Base-by-base conservation (phyloP, 1,140 invertebrate genomes). In the Lysiphlebus fabarum region DNA sequence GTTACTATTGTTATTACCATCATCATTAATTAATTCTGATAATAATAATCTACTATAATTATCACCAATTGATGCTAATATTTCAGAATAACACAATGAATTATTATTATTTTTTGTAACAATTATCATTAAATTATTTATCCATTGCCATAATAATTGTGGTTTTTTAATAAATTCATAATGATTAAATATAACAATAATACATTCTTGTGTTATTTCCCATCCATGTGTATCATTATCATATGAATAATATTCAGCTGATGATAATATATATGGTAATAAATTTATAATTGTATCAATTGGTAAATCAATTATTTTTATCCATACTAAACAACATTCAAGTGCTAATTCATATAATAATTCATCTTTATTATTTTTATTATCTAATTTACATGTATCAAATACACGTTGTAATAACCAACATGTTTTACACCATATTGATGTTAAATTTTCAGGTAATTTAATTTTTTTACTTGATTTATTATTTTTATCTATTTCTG, bases 401-500 rank as follows among this genome's bases (percentile, higher is more conserved):
- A 79, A 78, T 1, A 78, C 69, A 65, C 77, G 70, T 42, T 71
- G 63, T 4, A 79, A 65, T 9, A 79, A 37, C 67, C 70, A 76
- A 0, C 64, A 43, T 3, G 70, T 70, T 65, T 75, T 78, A n/a
- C 57, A 33, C 73, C 71, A 77, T 58, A 69, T 72, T 10, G 62
- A 67, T 26, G 66, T 36, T 53, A 75, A 60, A 33, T 47, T 65
- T 37, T 66, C 57, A 0, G 63, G 57, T 0, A 70, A 8, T 59
- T 69, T 72, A 5, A 40, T 11, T 56, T 59, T 56, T 36, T 56
- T 67, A 9, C n/a, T n/a, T n/a, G n/a, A n/a, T 26, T 60, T 59
- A 6, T 66, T 58, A 55, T 62, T 70, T 40, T 64, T 75, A 40
- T 73, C 64, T 26, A 72, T 33, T 9, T 56, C 54, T 4, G 5